Percentiles rank a stretch among this genome's conserved stretches.
These are phyloP conservation scores for Thomomys bottae DNA, from an alignment of 2,113 vertebrate species.

Conservation along the genomic window DNA sequence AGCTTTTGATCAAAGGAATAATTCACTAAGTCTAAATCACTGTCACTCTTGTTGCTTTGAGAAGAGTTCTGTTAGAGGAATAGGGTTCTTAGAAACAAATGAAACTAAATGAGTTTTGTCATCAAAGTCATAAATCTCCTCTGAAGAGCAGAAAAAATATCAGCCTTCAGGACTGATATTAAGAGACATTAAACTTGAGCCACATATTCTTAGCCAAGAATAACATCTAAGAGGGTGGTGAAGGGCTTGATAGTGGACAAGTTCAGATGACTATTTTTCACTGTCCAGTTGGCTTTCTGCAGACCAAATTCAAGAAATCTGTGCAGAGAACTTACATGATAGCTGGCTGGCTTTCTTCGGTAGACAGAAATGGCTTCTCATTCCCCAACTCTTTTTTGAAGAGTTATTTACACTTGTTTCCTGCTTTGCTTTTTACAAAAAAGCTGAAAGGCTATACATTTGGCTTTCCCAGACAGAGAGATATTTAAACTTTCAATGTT, in stretches of 20 bases:
- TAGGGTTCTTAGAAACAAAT: not conserved
- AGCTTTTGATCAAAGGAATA: slow-evolving; percentile 48
- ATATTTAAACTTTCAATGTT: not conserved
- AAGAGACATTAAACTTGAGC: not conserved
- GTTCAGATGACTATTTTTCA: not conserved
- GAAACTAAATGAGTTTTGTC: slow-evolving; percentile 25
- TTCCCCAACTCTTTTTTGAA: not conserved
- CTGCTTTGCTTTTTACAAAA: not conserved
- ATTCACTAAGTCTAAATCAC: slow-evolving; percentile 14
- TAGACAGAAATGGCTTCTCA: not conserved
- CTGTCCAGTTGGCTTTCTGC: not conserved
- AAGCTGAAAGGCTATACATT: not conserved
- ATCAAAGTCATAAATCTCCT: not conserved
- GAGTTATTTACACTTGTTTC: not conserved
- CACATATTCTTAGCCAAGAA: not conserved
- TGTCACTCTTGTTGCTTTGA: not conserved
- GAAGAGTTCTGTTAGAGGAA: not conserved
- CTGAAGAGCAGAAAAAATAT: not conserved
- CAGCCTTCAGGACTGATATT: not conserved
- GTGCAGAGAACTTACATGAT: not conserved
- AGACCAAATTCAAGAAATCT: not conserved
- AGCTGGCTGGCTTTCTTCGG: not conserved
- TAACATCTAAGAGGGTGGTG: not conserved
- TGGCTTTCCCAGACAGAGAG: not conserved
- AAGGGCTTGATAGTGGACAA: not conserved